These are phyloP conservation scores for Brienomyrus brachyistius DNA, from an alignment of 2,113 vertebrate genomes.

Conservation along the genomic window DNA sequence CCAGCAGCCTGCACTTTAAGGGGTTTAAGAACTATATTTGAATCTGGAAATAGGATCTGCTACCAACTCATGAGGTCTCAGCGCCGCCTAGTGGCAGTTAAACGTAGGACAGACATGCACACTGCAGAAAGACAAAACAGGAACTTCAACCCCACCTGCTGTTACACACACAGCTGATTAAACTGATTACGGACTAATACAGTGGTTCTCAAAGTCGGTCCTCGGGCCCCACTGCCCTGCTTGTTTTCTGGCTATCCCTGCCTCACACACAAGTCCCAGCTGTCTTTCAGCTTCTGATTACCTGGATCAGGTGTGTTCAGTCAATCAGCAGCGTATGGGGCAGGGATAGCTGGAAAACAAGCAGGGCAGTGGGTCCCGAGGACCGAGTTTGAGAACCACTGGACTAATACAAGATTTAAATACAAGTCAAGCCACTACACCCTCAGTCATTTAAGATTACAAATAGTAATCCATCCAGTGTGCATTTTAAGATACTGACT, in stretches of 20 bases:
- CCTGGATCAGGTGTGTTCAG: too few species aligned
- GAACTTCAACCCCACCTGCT: not conserved
- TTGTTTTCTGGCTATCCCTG: too few species aligned
- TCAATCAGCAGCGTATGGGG: too few species aligned
- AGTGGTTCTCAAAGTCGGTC: too few species aligned
- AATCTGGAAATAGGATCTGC: not conserved
- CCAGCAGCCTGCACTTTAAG: not conserved
- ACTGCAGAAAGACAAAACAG: not conserved
- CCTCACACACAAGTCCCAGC: too few species aligned
- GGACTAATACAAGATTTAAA: not conserved
- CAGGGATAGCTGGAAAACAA: too few species aligned
- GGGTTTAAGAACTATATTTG: not conserved
- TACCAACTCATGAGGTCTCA: not conserved
- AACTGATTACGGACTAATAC: not conserved
- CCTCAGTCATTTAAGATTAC: not conserved
- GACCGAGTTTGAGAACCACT: too few species aligned
- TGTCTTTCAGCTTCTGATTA: too few species aligned
- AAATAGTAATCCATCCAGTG: not conserved
- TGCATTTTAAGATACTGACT: not conserved
- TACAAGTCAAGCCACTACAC: not conserved
- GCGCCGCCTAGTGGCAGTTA: not conserved
- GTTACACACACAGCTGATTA: not conserved
- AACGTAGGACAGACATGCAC: not conserved
- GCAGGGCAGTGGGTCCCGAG: too few species aligned
- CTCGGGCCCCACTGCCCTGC: too few species aligned